A percentile compares a stretch with the other conserved stretches of the same genome.
Evolutionary conservation across 2,113 vertebrate genomes (phyloP).

Genomic region (Peromyscus leucopus): DNA sequence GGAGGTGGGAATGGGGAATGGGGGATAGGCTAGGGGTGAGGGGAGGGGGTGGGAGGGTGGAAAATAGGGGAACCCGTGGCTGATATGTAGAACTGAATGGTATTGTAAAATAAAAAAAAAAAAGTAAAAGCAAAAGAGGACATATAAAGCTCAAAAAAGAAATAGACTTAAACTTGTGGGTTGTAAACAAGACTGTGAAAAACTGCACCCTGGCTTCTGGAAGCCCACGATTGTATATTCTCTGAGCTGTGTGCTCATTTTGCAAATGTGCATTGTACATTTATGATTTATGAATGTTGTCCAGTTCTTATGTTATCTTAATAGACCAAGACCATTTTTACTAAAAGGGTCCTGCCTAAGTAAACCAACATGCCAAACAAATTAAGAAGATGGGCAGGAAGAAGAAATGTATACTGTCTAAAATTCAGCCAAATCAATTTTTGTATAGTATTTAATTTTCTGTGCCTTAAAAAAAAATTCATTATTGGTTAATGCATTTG

Average conservation of each 20-base stretch:
- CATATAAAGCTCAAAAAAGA: conserved; percentile 46
- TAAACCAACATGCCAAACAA: background rate
- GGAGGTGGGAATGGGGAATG: no score
- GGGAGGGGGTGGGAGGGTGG: no score
- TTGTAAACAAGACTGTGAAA: background rate
- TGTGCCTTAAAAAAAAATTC: conserved; percentile 22
- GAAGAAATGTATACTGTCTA: background rate
- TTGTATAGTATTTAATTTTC: conserved; percentile 33
- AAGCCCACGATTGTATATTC: background rate
- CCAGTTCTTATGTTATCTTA: background rate
- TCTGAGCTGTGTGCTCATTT: conserved; percentile 5
- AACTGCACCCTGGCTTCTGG: background rate
- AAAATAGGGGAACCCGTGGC: no score
- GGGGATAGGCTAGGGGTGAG: no score
- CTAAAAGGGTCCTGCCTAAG: background rate
- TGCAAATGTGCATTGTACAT: background rate
- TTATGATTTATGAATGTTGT: background rate
- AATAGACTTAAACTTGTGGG: background rate
- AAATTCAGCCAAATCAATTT: background rate
- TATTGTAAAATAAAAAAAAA: no score
- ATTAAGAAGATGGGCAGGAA: background rate
- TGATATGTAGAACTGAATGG: no score
- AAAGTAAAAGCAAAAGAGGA: background rate
- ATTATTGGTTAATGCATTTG: conserved; percentile 21
- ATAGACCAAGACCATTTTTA: background rate